Percentiles rank a stretch among this genome's conserved stretches.
Conservation (phyloP, 2,888 invertebrate species). For the Agrotis exclamationis region DNA sequence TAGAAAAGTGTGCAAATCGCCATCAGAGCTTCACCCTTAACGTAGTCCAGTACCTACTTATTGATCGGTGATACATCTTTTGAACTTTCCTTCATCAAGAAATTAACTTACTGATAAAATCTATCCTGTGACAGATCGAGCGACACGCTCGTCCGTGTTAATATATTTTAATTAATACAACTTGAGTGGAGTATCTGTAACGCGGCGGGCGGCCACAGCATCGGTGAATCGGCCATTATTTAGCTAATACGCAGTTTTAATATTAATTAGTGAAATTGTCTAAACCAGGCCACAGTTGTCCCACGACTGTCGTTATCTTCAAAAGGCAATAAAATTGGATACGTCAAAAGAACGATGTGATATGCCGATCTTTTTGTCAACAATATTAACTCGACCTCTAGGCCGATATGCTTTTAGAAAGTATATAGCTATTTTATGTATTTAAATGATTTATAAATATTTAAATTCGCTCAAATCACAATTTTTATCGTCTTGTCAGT, state of each 20-base stretch:
- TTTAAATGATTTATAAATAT: conserved; percentile 43
- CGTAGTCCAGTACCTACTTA: too few species aligned
- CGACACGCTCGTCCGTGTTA: conserved; percentile 28
- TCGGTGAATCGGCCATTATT: conserved; percentile 44
- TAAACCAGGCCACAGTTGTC: conserved; percentile 56
- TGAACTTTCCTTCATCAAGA: neutral
- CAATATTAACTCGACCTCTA: conserved; percentile 25
- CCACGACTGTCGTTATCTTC: conserved; percentile 33
- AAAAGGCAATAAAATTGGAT: conserved; percentile 39
- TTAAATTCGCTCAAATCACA: conserved; percentile 12
- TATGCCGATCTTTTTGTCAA: conserved; percentile 32
- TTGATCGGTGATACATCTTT: neutral
- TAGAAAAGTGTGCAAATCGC: too few species aligned
- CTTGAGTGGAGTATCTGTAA: conserved; percentile 38
- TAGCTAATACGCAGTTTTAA: conserved; percentile 54
- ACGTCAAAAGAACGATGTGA: conserved; percentile 1
- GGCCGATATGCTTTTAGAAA: conserved; percentile 49
- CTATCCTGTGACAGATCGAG: conserved; percentile 16
- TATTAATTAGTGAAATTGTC: conserved; percentile 65
- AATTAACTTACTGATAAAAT: conserved; percentile 32
- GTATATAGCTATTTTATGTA: conserved; percentile 25
- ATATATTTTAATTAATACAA: conserved; percentile 61
- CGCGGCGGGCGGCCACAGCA: conserved; percentile 51
- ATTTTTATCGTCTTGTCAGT: conserved; percentile 33
- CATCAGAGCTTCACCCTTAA: too few species aligned